Percentiles rank a stretch among this genome's conserved stretches.
These are phyloP conservation scores for Notodonta ziczac DNA, from an alignment of 2,888 invertebrate genomes.

Conservation along the genomic window DNA sequence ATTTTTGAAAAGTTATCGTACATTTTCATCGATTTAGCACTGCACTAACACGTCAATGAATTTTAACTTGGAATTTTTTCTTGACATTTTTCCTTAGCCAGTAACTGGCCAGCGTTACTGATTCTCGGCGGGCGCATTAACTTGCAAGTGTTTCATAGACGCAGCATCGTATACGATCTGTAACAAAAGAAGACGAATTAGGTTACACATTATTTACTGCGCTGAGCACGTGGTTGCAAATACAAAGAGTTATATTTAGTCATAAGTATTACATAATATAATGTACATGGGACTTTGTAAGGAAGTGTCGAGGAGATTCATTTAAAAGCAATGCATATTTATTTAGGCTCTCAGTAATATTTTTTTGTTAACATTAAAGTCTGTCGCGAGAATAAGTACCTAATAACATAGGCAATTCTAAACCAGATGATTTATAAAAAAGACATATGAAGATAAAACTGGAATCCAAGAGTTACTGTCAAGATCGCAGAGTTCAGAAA, in stretches of 20 bases:
- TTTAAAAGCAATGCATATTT: not conserved
- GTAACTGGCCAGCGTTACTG: not conserved
- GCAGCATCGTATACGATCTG: conserved; percentile 41
- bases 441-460: not conserved
- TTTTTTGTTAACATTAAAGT: not conserved
- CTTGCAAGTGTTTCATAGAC: conserved; percentile 14
- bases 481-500: conserved; percentile 18
- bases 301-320: conserved; percentile 42
- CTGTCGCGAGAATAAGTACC: not conserved
- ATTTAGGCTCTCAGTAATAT: not conserved
- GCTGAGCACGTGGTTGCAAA: conserved; percentile 40
- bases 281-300: conserved; percentile 20
- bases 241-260: conserved; percentile 18
- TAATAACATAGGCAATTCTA: not conserved
- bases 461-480: not conserved
- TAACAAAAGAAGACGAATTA: conserved; percentile 48
- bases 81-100: conserved; percentile 47
- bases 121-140: conserved; percentile 8
- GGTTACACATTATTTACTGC: conserved; percentile 29
- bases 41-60: conserved; percentile 38
- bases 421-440: not conserved
- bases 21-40: conserved; percentile 41
- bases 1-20: conserved; percentile 52
- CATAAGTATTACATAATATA: conserved; percentile 17
- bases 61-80: conserved; percentile 49